Evolutionary conservation across 2,113 vertebrate species (phyloP).

Genomic region (Hippocampus barbouri): DNA sequence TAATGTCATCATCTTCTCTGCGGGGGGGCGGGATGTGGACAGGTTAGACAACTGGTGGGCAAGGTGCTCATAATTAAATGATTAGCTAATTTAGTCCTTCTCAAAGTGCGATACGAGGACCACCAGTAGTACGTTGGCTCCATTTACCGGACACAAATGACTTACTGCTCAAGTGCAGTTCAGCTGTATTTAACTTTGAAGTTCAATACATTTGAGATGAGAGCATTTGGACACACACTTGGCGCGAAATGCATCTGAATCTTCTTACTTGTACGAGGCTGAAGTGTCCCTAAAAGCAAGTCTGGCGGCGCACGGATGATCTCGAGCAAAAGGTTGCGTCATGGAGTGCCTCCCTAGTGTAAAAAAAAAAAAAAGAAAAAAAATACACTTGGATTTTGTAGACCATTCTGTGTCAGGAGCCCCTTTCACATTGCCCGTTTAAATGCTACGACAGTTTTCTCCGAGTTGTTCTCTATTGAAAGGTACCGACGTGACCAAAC

Average conservation of each 20-base stretch:
- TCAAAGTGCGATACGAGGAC: neutral
- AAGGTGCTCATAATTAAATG: too few relatives aligned
- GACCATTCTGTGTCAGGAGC: too few relatives aligned
- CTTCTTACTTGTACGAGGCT: constrained; percentile 53
- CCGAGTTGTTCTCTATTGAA: too few relatives aligned
- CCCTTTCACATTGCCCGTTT: too few relatives aligned
- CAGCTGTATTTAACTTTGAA: too few relatives aligned
- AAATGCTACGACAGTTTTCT: too few relatives aligned
- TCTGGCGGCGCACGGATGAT: neutral
- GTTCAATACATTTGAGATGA: too few relatives aligned
- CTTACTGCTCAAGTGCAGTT: too few relatives aligned
- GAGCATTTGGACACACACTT: neutral
- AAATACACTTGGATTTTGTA: neutral
- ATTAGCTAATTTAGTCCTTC: too few relatives aligned
- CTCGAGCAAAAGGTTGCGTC: constrained; percentile 15
- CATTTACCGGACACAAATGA: too few relatives aligned
- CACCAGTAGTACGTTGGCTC: too few relatives aligned
- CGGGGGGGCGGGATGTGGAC: neutral
- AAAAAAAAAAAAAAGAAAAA: constrained; percentile 4
- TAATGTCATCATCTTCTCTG: constrained; percentile 93
- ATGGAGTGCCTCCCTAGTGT: constrained; percentile 17
- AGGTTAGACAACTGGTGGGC: neutral
- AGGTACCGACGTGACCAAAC: too few relatives aligned
- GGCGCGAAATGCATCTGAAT: neutral
- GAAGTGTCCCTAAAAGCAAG: constrained; percentile 22